phyloP scores from a whole-genome alignment of 2,888 invertebrate species.

The Crematogaster levior region DNA sequence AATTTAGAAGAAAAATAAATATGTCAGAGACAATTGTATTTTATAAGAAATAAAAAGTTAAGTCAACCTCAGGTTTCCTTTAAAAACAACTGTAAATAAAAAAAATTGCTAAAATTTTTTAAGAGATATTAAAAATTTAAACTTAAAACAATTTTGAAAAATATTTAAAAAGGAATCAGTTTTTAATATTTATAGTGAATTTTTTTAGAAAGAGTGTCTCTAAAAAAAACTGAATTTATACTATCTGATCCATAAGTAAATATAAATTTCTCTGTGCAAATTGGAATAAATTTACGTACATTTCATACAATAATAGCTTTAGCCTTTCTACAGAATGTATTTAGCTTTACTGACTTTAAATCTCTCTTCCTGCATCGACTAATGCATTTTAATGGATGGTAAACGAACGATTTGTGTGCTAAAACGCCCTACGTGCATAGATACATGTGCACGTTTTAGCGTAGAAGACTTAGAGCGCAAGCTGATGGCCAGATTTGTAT shows the following conservation, averaged over 20 bases:
- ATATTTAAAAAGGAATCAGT: background rate
- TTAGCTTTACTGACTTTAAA: background rate
- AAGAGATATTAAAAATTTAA: background rate
- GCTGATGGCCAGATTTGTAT: conserved; percentile 1
- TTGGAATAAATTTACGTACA: conserved; percentile 13
- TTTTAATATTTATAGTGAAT: background rate
- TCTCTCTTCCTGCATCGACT: background rate
- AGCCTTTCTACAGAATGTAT: background rate
- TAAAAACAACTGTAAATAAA: too few relatives aligned
- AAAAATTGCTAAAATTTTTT: background rate
- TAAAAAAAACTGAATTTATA: background rate
- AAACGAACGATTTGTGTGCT: background rate
- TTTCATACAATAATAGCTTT: background rate
- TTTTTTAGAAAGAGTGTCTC: background rate
- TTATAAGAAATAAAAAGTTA: background rate
- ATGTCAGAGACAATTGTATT: background rate
- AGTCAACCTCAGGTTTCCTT: background rate
- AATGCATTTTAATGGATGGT: conserved; percentile 14
- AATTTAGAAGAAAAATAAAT: background rate
- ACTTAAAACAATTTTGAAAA: background rate
- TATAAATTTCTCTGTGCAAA: conserved; percentile 7
- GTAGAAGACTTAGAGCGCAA: background rate
- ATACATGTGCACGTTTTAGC: background rate
- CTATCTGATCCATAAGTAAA: background rate
- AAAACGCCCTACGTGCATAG: background rate